Evolutionary conservation across 2,888 invertebrate genomes (phyloP), one percentile per base, ranked within the genome.

Genomic region (Chymomyza caudatula): DNA sequence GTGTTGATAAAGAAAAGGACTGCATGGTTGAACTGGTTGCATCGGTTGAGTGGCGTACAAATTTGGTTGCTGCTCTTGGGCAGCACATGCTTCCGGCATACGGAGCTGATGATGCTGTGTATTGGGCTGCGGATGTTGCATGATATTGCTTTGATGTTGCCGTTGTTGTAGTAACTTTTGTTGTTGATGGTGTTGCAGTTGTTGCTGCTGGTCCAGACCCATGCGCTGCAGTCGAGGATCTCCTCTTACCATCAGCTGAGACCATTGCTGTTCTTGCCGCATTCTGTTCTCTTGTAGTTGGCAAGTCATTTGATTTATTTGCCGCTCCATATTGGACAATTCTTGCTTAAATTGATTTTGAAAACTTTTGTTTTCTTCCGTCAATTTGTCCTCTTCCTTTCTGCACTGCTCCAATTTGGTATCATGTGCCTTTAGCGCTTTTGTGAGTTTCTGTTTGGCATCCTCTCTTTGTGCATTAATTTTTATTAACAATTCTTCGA

Each of bases 401-500:
- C n/a, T 47, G 4, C 4, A 17, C 19, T 47, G 4, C n/a, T 47
- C 47, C 47, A 47, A 13, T 47, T 47, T 15, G 47, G 1, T 5
- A 0, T 17, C 47, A 19, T 11, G 5, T 47, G 4, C 2, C 3
- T 19, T 15, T 47, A n/a, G 15, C 47, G 15, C 47, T 8, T 47
- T 19, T 19, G 47, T n/a, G 4, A 17, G 47, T 8, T 19, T 47
- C 15, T 8, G 17, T 19, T 17, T 19, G 4, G 15, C 6, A n/a
- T 47, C 47, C 1, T 13, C 13, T 6, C 47, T 13, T 6, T 47
- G n/a, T 47, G 47, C 55, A 19, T 19, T 37, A 11, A 11, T 54
- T 17, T 64, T 61, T 20, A 67, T 71, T 0, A 86, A 42, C 0
- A 49, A 15, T 11, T 67, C 69, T 8, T 53, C 53, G 0, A 81